phyloP scores from a whole-genome alignment of 2,797 vertebrate genomes.

The Trematomus bernacchii region DNA sequence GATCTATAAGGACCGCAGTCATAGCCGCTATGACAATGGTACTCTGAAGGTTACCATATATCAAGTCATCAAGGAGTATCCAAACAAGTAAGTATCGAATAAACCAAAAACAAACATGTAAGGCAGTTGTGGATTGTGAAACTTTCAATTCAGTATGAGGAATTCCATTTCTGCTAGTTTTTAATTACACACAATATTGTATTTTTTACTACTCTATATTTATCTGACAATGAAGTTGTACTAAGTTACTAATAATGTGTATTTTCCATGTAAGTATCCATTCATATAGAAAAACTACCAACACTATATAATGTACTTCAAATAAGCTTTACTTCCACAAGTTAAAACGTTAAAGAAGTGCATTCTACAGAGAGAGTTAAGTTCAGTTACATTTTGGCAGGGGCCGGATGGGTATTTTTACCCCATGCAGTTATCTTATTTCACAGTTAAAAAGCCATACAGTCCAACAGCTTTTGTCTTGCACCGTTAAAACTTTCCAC shows the following conservation, averaged over 20 bases:
- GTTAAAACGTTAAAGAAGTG: not conserved
- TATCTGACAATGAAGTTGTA: not conserved
- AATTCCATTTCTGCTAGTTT: slow-evolving; percentile 1
- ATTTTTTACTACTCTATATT: not conserved
- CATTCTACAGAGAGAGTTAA: not conserved
- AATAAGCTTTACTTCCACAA: not conserved
- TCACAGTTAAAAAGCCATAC: slow-evolving; percentile 24
- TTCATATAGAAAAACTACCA: not conserved
- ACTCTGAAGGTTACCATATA: slow-evolving; percentile 96
- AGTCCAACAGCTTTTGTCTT: slow-evolving; percentile 46
- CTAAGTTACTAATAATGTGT: not conserved
- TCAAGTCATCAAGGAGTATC: slow-evolving; percentile 97
- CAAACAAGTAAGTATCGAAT: slow-evolving; percentile 90
- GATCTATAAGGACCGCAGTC: slow-evolving; percentile 97
- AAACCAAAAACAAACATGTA: slow-evolving; percentile 1
- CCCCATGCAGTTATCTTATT: slow-evolving; percentile 18
- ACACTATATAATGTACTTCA: not conserved
- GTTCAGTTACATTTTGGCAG: not conserved
- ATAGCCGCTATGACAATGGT: slow-evolving; percentile 93
- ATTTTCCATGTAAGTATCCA: not conserved
- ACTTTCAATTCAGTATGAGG: not conserved
- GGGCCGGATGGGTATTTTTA: not conserved
- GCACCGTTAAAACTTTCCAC: slow-evolving; percentile 54
- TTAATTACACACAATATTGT: not conserved
- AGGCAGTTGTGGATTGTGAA: not conserved